Conservation (phyloP, 2,888 invertebrate species). For the Leucoptera coffeella region DNA sequence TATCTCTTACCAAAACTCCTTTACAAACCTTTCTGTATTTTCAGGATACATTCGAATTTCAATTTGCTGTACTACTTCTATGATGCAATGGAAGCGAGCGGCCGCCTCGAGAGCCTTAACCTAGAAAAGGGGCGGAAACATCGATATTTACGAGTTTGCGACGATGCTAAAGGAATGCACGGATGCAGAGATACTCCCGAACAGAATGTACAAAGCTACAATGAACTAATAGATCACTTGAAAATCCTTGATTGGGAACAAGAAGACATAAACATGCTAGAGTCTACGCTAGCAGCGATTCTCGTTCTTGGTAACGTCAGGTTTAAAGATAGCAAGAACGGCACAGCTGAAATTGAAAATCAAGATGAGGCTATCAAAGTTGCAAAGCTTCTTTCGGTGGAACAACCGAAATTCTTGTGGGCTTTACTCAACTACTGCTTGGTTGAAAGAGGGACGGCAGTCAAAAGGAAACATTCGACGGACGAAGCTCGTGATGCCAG, state of each 20-base stretch:
- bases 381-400: slow-evolving; percentile 67
- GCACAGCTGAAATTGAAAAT: slow-evolving; percentile 67
- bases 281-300: slow-evolving; percentile 67
- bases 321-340: slow-evolving; percentile 62
- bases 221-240: slow-evolving; percentile 58
- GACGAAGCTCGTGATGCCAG: slow-evolving; percentile 79
- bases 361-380: slow-evolving; percentile 65
- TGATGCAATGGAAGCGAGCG: slow-evolving; percentile 69
- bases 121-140: slow-evolving; percentile 66
- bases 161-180: slow-evolving; percentile 50
- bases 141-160: slow-evolving; percentile 64
- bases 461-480: slow-evolving; percentile 61
- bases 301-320: slow-evolving; percentile 73
- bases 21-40: too few relatives aligned
- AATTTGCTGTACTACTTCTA: slow-evolving; percentile 87
- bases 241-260: slow-evolving; percentile 65
- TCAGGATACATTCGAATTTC: slow-evolving; percentile 80
- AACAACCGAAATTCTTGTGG: slow-evolving; percentile 79
- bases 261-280: slow-evolving; percentile 64
- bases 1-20: too few relatives aligned
- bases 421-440: slow-evolving; percentile 81
- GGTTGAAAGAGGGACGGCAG: slow-evolving; percentile 66
- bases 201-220: slow-evolving; percentile 59
- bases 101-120: slow-evolving; percentile 59
- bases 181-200: slow-evolving; percentile 60